These are phyloP conservation scores for Python bivittatus DNA, from an alignment of 2,113 vertebrate species.

Conservation along the genomic window DNA sequence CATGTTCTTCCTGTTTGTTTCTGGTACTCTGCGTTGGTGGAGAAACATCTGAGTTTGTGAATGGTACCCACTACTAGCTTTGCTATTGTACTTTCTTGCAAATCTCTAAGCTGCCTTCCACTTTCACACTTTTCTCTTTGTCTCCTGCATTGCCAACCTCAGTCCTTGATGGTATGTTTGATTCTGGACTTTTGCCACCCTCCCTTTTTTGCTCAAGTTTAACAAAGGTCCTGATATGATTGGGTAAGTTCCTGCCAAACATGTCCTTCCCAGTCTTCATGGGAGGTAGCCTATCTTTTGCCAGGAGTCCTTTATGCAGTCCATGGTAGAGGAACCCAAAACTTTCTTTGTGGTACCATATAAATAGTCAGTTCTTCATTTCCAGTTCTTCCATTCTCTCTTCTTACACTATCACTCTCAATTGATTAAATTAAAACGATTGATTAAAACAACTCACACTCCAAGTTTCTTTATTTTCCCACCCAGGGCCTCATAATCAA, in stretches of 20 bases:
- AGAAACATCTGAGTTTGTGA: too few species aligned
- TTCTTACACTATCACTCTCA: background rate
- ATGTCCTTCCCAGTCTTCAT: too few species aligned
- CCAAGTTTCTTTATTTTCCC: background rate
- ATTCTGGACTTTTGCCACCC: background rate
- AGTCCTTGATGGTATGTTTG: background rate
- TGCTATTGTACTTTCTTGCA: background rate
- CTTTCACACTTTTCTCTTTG: background rate
- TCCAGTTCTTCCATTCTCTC: background rate
- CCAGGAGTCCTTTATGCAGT: background rate
- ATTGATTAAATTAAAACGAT: background rate
- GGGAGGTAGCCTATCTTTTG: background rate
- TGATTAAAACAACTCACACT: background rate
- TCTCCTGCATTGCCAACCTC: background rate
- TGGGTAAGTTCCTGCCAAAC: background rate
- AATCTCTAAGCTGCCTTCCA: background rate
- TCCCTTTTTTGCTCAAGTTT: background rate
- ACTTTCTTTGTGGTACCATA: background rate
- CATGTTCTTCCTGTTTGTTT: background rate
- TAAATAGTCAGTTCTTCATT: background rate
- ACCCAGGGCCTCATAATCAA: background rate
- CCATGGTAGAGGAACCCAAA: background rate
- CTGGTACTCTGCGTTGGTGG: too few species aligned
- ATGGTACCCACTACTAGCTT: too few species aligned
- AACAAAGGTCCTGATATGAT: background rate